Evolutionary conservation across 2,888 invertebrate genomes (phyloP).

Genomic region (Electrophaes corylata): DNA sequence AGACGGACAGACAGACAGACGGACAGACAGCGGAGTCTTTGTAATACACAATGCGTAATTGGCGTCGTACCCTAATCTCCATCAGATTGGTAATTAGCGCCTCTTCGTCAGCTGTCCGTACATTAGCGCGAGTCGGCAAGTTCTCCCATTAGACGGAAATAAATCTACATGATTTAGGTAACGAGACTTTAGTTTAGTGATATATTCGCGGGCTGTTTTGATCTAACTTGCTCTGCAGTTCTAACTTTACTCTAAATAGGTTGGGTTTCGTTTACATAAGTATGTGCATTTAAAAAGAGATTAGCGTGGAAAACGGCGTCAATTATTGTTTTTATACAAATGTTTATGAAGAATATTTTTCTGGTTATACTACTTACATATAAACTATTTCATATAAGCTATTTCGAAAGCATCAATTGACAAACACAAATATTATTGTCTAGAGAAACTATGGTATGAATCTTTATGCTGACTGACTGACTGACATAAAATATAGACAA

Average conservation of each 20-base stretch:
- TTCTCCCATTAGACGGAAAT: conserved; percentile 55
- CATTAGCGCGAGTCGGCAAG: conserved; percentile 44
- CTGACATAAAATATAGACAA: too few species aligned
- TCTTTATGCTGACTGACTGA: too few species aligned
- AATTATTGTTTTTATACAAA: too few species aligned
- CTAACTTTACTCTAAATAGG: conserved; percentile 15
- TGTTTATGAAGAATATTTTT: too few species aligned
- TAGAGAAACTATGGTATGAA: too few species aligned
- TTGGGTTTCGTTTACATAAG: conserved; percentile 10
- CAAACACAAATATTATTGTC: too few species aligned
- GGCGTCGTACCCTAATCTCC: conserved; percentile 3
- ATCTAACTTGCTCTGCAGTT: conserved; percentile 21
- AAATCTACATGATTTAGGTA: conserved; percentile 62
- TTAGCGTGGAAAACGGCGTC: too few species aligned
- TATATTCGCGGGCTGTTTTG: conserved; percentile 37
- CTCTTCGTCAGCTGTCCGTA: conserved; percentile 29
- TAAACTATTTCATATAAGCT: too few species aligned
- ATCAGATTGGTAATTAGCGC: conserved; percentile 44
- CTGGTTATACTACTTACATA: too few species aligned
- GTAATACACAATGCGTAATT: neutral
- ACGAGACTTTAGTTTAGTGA: conserved; percentile 38
- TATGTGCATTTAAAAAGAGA: conserved; percentile 17
- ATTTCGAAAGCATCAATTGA: too few species aligned
- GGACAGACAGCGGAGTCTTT: too few species aligned
- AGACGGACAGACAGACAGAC: too few species aligned